Conservation (phyloP, 2,888 invertebrate species). For the Cryptops parisi region DNA sequence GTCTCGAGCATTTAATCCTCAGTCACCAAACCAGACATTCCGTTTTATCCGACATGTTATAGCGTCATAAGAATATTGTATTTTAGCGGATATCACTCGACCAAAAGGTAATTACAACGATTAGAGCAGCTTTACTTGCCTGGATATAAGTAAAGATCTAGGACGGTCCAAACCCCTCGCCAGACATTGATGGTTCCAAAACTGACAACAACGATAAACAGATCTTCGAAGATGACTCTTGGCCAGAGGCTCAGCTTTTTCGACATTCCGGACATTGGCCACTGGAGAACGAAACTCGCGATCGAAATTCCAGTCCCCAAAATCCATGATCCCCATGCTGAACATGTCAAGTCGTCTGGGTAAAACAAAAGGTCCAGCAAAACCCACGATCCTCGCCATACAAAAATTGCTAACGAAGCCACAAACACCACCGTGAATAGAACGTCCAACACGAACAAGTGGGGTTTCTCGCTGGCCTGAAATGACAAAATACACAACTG, state of each 20-base stretch:
- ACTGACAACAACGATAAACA: slow-evolving; percentile 46
- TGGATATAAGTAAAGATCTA: slow-evolving; percentile 22
- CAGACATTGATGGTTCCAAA: slow-evolving; percentile 26
- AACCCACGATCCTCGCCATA: slow-evolving; percentile 77
- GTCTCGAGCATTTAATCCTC: too few relatives aligned
- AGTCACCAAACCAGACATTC: too few relatives aligned
- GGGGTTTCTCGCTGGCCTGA: too few relatives aligned
- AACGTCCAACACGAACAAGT: slow-evolving; percentile 56
- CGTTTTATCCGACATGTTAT: too few relatives aligned
- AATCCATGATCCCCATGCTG: slow-evolving; percentile 62
- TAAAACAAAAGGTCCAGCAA: slow-evolving; percentile 65
- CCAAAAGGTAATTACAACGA: too few relatives aligned
- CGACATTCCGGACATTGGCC: slow-evolving; percentile 53
- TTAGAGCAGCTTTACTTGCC: too few relatives aligned
- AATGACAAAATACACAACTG: too few relatives aligned
- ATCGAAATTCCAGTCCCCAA: slow-evolving; percentile 59
- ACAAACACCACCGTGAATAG: slow-evolving; percentile 70
- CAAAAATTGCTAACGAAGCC: slow-evolving; percentile 70
- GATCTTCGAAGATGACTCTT: slow-evolving; percentile 55
- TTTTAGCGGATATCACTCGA: too few relatives aligned
- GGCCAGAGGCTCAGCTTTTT: slow-evolving; percentile 49
- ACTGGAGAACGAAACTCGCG: slow-evolving; percentile 58
- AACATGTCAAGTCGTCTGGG: slow-evolving; percentile 49
- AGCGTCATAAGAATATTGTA: too few relatives aligned
- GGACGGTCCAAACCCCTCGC: slow-evolving; percentile 26